Base-by-base conservation (phyloP, 2,797 vertebrate species). In the Neoniphon sammara region DNA sequence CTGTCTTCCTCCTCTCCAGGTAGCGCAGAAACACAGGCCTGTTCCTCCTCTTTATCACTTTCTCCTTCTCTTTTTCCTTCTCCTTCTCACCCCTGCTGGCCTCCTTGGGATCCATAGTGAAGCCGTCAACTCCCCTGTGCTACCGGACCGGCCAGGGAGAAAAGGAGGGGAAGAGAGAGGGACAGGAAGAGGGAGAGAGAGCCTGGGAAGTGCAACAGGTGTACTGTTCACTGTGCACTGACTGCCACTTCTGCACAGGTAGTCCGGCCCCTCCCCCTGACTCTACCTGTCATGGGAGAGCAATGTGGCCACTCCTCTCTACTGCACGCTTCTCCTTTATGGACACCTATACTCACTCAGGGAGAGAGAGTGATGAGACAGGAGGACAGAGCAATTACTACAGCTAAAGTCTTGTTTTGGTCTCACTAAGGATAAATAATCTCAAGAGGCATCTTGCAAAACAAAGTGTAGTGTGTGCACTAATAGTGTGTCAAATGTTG, bases 1-100 rank as follows among this genome's bases (percentile, higher is more conserved):
- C 98, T 0, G 97, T 99, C 86, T 92, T 97, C 77, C 97, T 96
- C 82, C 97, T 96, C 90, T 98, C 97, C 85, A 96, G 88, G 79
- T 98, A 98, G 31, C 93, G 96, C 78, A 96, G 87, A 70, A 99
- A 96, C 78, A 95, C 88, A 1, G 91, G 88, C 78, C 97, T 84
- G 82, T 94, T 96, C 85, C 93, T 96, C 84, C 91, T 96, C 88
- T 91, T 96, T 78, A 92, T 85, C 36, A 85, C 92, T 63, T 70
- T 73, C 0, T 93, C 92, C 65, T 89, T 92, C 46, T 96, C 95
- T 79, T 94, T 96, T 63, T 90, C 92, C 76, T 91, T 93, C 47
- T 91, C 93, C 30, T 78, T 75, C n/a, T 93, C 93, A 39, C 23
- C 12, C 21, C 89, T 87, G 0, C 81, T 20, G 50, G 88, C 76